Base-by-base conservation (phyloP, 2,888 invertebrate genomes). In the Hirudinaria manillensis region DNA sequence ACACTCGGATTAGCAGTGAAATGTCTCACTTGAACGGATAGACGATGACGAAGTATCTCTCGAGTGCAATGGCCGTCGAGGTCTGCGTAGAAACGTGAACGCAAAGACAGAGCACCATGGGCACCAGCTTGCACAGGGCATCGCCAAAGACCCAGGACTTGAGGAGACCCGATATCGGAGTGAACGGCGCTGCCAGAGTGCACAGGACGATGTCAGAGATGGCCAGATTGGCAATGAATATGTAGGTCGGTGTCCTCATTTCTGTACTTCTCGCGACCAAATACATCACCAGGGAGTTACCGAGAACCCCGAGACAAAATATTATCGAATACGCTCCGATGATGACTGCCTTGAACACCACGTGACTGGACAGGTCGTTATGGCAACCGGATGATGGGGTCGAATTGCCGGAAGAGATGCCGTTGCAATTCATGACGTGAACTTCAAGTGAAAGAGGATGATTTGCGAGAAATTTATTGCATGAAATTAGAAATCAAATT, bases 161-260 rank as follows among this genome's bases (percentile, higher is more conserved):
- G 80, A 94, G 89, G 83, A 96, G 96, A 0, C 93, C 92, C 84
- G 97, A 95, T 0, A 96, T 87, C 0, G 98, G 97, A 0, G 98
- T 99, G 82, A 99, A 94, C 6, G 98, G 97, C 70, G 98, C 94
- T 3, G 95, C 94, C 76, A 98, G 89, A 19, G 92, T 89, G 84
- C 96, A 96, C 79, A 99, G 89, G 70, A 98, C 87, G 71, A 98
- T 93, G 85, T 99, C 98, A 16, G 95, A 94, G 45, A 97, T 87
- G 0, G 98, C 98, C 81, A 99, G 87, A 84, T 98, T 98, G 65
- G 94, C 93, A 83, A 98, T 98, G 87, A 98, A 98, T 72, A 95
- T 89, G 85, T 98, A 98, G 3, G 98, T 98, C 55, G 98, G 97
- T 0, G 96, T 96, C 84, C 96, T 96, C 97, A 98, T 98, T 45